Percentiles rank a stretch among this genome's conserved stretches.
phyloP scores from a whole-genome alignment of 2,888 invertebrate genomes.

The Drosophila anomelani region DNA sequence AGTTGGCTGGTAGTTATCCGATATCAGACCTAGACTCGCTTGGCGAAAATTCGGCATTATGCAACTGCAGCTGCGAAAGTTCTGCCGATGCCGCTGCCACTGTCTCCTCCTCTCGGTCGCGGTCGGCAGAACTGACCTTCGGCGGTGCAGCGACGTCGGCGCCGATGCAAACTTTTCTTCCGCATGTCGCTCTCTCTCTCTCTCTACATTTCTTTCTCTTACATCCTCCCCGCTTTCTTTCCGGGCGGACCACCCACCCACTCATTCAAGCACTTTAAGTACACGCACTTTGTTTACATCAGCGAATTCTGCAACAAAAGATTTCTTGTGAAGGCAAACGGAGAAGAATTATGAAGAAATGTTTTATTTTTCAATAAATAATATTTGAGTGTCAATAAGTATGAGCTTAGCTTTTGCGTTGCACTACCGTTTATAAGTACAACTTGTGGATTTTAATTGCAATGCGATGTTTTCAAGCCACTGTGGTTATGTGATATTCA shows the following conservation, averaged over 20 bases:
- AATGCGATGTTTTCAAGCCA: not conserved
- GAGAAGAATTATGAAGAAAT: not conserved
- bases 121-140: constrained; percentile 68
- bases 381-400: not conserved
- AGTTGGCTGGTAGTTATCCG: constrained; percentile 24
- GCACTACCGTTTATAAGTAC: not conserved
- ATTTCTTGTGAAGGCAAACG: not conserved
- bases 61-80: constrained; percentile 64
- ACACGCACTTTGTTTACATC: constrained; percentile 29
- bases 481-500: not conserved
- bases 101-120: constrained; percentile 41
- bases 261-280: constrained; percentile 17
- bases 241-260: constrained; percentile 7
- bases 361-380: not conserved
- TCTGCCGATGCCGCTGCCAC: constrained; percentile 49
- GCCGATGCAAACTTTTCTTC: constrained; percentile 57
- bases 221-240: constrained; percentile 10
- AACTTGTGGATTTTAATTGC: not conserved
- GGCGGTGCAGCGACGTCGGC: constrained; percentile 55
- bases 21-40: constrained; percentile 21
- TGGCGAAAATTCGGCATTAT: constrained; percentile 57
- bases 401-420: not conserved
- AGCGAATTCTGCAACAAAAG: constrained; percentile 3
- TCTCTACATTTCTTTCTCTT: constrained; percentile 13
- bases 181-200: constrained; percentile 37